Evolutionary conservation across 2,797 vertebrate species (phyloP).

Genomic region (Cyclura pinguis): DNA sequence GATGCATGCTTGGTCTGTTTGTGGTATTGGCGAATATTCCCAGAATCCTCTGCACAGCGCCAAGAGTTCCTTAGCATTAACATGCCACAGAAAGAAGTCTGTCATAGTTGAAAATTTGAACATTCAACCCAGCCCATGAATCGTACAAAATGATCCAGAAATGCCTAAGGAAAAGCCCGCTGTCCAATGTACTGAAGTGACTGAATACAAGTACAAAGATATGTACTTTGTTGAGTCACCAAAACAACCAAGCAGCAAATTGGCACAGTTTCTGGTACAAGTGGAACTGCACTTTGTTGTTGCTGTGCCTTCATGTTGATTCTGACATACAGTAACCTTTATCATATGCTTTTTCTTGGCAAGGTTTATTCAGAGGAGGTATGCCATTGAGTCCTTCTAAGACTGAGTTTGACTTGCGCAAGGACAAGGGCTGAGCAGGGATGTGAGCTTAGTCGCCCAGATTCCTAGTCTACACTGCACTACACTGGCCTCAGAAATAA

Average conservation of each 20-base stretch:
- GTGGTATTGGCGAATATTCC: not conserved
- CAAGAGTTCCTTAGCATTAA: not conserved
- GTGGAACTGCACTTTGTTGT: no score
- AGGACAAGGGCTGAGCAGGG: not conserved
- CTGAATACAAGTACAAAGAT: not conserved
- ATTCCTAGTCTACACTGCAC: no score
- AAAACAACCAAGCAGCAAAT: not conserved
- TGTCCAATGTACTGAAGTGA: conserved; percentile 30
- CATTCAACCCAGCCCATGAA: not conserved
- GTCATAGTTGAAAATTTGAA: not conserved
- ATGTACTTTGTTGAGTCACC: not conserved
- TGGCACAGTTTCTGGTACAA: not conserved
- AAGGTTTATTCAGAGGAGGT: no score
- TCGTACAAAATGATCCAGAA: not conserved
- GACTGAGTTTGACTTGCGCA: not conserved
- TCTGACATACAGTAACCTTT: no score
- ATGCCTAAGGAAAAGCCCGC: not conserved
- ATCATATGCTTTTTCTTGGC: no score
- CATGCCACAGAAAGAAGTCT: not conserved
- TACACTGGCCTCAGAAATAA: not conserved
- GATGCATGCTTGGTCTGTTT: not conserved
- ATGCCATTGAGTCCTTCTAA: not conserved
- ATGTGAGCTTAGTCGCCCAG: not conserved
- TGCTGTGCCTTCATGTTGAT: no score
- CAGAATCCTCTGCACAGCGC: not conserved